Base-by-base conservation (phyloP, 2,113 vertebrate species). In the Falcunculus frontatus region DNA sequence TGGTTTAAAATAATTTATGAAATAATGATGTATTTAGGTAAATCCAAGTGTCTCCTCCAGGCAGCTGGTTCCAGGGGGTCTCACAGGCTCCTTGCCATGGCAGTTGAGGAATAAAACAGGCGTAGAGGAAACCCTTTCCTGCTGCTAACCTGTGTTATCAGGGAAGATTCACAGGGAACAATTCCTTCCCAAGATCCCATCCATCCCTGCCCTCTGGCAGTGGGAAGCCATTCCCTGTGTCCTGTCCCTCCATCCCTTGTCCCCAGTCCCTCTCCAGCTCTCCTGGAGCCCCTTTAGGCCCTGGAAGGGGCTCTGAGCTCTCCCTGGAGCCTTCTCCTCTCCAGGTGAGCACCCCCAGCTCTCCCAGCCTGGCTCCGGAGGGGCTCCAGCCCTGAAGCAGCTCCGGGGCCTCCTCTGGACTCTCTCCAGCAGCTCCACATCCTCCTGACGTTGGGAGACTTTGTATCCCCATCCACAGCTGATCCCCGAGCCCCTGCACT, bases 71-170 rank as follows among this genome's bases (percentile, higher is more conserved):
- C 52, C 84, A 37, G 75, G 7, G 7, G 9, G 3, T 50, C 39
- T 73, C 0, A 0, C 21, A 26, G 53, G 46, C 39, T 75, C 47
- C 60, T 76, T 29, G 55, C 0, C 10, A 20, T 2, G 32, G 47
- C 47, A 30, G 21, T 7, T 0, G 1, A 59, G 42, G 44, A 84
- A 29, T 18, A 18, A 64, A 74, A 11, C 1, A 2, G 1, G 3
- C 19, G 6, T 8, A 3, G 62, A 64, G 41, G 37, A 68, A 72
- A 23, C 65, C 19, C 60, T 10, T 80, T 17, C 39, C 53, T 29
- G 23, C 5, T 5, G 3, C 25, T 46, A 41, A 52, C 57, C 74
- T 42, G 1, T 39, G 21, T 33, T 27, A 29, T 5, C 46, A 27
- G 46, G 63, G 63, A 52, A 21, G 13, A 57, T 3, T 25, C 25